Evolutionary conservation across 2,113 vertebrate species (phyloP).

Genomic region (Neodontobutis hainanensis): DNA sequence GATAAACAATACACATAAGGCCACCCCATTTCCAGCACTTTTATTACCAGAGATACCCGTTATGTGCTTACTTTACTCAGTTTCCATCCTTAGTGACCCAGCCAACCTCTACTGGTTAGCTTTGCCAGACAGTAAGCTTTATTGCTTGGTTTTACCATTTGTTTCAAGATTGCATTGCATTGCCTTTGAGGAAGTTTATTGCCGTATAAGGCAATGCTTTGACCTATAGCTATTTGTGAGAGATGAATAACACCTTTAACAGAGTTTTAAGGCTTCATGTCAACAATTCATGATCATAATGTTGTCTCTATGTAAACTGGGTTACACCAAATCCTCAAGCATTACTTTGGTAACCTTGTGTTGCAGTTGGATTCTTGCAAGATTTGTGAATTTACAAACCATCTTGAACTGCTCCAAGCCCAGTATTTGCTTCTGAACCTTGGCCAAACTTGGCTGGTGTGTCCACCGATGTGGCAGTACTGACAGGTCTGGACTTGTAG

Average conservation of each 20-base stretch:
- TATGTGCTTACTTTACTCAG: conserved; percentile 53
- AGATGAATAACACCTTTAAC: conserved; percentile 47
- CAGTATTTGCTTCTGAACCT: too few relatives aligned
- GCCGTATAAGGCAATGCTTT: conserved; percentile 31
- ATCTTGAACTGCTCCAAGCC: too few relatives aligned
- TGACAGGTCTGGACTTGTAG: too few relatives aligned
- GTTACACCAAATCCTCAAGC: too few relatives aligned
- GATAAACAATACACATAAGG: conserved; percentile 66
- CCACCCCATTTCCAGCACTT: conserved; percentile 51
- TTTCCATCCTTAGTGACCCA: conserved; percentile 65
- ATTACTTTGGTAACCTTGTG: too few relatives aligned
- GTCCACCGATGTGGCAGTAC: too few relatives aligned
- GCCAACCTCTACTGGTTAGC: conserved; percentile 49
- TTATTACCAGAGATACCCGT: conserved; percentile 66
- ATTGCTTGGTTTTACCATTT: conserved; percentile 39
- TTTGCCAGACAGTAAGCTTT: conserved; percentile 45
- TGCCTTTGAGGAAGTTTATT: conserved; percentile 33
- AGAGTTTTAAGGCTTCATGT: conserved; percentile 66
- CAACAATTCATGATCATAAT: conserved; percentile 70
- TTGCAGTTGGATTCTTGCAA: too few relatives aligned
- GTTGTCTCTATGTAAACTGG: too few relatives aligned
- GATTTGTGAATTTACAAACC: too few relatives aligned
- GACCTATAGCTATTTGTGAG: conserved; percentile 31
- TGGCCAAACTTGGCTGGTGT: too few relatives aligned
- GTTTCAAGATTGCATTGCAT: conserved; percentile 26